A percentile compares a stretch with the other conserved stretches of the same genome.
Evolutionary conservation across 23 tunicate genomes (phyloP).

Genomic region (Pegea sp.): DNA sequence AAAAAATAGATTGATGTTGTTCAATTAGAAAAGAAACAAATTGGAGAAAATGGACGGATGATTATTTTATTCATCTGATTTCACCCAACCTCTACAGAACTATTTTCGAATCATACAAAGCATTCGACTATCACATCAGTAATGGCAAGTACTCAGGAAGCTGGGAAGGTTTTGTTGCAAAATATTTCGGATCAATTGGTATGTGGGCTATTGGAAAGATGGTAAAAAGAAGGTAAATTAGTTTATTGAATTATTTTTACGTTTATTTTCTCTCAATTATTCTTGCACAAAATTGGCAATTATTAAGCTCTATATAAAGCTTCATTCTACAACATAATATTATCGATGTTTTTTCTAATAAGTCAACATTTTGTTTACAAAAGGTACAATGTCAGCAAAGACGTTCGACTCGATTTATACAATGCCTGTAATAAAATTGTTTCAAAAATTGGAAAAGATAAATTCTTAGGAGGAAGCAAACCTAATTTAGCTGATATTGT

Average conservation of each 20-base stretch:
- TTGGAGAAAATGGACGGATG: constrained; percentile 87
- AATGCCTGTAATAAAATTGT: constrained; percentile 55
- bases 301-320: too few species aligned
- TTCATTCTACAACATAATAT: too few species aligned
- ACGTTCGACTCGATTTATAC: constrained; percentile 66
- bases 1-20: too few species aligned
- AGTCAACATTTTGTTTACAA: too few species aligned
- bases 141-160: constrained; percentile 60
- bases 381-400: constrained; percentile 43
- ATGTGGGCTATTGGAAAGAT: constrained; percentile 76
- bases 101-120: constrained; percentile 50
- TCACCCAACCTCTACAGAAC: constrained; percentile 86
- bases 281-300: too few species aligned
- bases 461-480: constrained; percentile 74
- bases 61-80: constrained; percentile 65
- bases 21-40: constrained; percentile 36
- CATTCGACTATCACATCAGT: constrained; percentile 69
- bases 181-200: constrained; percentile 34
- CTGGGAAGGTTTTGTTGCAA: constrained; percentile 89
- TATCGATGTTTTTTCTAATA: too few species aligned
- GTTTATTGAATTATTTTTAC: too few species aligned
- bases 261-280: too few species aligned
- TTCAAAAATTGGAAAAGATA: constrained; percentile 30
- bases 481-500: constrained; percentile 88
- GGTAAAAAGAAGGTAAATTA: constrained; percentile 76